Percentiles rank a stretch among this genome's conserved stretches.
Evolutionary conservation across 2,113 vertebrate genomes (phyloP).

Genomic region (Sander vitreus): DNA sequence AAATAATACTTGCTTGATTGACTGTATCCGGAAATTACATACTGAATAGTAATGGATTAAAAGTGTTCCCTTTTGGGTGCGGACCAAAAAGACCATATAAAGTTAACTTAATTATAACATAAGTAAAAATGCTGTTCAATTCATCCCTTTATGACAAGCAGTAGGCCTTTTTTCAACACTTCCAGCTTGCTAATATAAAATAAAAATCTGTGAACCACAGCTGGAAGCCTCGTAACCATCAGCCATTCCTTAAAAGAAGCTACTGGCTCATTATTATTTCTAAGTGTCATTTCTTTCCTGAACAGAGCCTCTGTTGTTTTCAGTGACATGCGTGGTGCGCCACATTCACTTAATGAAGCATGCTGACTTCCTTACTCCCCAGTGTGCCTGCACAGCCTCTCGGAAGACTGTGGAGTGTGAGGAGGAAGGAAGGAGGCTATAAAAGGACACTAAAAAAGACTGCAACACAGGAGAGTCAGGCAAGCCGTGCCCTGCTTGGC

Average conservation of each 20-base stretch:
- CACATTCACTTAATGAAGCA: slow-evolving; percentile 80
- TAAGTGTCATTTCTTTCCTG: slow-evolving; percentile 71
- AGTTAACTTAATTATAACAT: slow-evolving; percentile 10
- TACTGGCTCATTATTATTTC: slow-evolving; percentile 68
- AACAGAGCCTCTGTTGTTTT: slow-evolving; percentile 79
- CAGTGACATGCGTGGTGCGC: slow-evolving; percentile 71
- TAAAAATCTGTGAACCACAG: slow-evolving; percentile 67
- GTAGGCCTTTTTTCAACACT: slow-evolving; percentile 33
- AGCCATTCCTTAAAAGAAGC: slow-evolving; percentile 50
- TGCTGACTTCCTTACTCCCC: slow-evolving; percentile 79
- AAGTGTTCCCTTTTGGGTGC: neutral
- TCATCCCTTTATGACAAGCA: slow-evolving; percentile 3
- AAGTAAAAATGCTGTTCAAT: neutral
- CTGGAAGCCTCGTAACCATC: slow-evolving; percentile 64
- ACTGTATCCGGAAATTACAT: slow-evolving; percentile 15
- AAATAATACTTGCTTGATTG: slow-evolving; percentile 17
- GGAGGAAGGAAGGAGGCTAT: slow-evolving; percentile 80
- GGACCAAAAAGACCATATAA: slow-evolving; percentile 6
- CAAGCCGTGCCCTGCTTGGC: slow-evolving; percentile 44
- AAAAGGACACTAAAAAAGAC: slow-evolving; percentile 79
- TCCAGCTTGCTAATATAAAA: slow-evolving; percentile 53
- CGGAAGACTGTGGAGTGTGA: slow-evolving; percentile 66
- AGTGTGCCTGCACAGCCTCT: slow-evolving; percentile 59
- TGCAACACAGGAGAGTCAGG: slow-evolving; percentile 57
- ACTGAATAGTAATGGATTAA: neutral